Evolutionary conservation across 2,797 vertebrate genomes (phyloP).

Genomic region (Prionace glauca): DNA sequence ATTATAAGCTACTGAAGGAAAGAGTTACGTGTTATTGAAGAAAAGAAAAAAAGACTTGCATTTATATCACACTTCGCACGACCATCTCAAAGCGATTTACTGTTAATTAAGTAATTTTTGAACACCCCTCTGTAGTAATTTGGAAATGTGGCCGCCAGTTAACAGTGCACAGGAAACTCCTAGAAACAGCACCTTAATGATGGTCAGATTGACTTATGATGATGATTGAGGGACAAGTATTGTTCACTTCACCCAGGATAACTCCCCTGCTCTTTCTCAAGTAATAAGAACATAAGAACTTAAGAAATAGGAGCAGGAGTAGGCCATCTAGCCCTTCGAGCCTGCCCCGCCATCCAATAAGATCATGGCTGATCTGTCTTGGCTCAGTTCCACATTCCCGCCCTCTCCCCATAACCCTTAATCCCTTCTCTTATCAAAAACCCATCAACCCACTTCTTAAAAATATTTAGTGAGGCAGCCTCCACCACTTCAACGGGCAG

Average conservation of each 20-base stretch:
- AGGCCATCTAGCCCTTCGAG: too few species aligned
- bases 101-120: not conserved
- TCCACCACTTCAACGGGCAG: too few species aligned
- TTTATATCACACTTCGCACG: not conserved
- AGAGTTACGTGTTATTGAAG: not conserved
- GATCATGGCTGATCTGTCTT: too few species aligned
- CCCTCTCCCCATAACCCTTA: too few species aligned
- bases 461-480: too few species aligned
- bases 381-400: too few species aligned
- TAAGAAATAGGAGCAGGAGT: too few species aligned
- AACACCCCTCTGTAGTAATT: not conserved
- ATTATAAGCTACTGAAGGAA: too few species aligned
- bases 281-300: too few species aligned
- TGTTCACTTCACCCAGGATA: not conserved
- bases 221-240: not conserved
- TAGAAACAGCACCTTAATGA: not conserved
- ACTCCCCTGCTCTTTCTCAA: not conserved
- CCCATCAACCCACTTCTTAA: too few species aligned
- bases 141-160: not conserved
- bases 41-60: not conserved
- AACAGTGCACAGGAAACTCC: not conserved
- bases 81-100: not conserved
- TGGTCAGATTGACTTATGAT: not conserved
- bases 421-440: too few species aligned
- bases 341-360: too few species aligned